These are phyloP conservation scores for Lingula anatina DNA, from an alignment of 2,888 invertebrate genomes.

Conservation along the genomic window DNA sequence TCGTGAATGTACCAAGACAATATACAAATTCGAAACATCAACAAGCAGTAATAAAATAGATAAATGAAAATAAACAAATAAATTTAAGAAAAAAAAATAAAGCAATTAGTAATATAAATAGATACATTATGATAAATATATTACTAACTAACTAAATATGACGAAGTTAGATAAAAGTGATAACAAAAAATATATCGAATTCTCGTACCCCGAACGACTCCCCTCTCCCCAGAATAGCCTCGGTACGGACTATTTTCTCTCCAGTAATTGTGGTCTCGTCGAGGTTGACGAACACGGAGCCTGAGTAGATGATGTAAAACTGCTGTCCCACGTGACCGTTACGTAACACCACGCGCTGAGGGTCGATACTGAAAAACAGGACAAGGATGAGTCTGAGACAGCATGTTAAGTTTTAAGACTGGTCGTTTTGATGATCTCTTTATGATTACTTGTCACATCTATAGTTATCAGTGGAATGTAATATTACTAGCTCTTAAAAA, in stretches of 20 bases:
- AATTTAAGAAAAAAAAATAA: background rate
- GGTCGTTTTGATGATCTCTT: too few species aligned
- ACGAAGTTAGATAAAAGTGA: background rate
- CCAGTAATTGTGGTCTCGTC: constrained; percentile 10
- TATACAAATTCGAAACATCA: too few species aligned
- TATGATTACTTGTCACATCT: too few species aligned
- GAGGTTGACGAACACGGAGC: constrained; percentile 21
- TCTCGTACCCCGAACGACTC: constrained; percentile 20
- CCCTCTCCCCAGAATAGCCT: constrained; percentile 14
- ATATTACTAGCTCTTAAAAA: too few species aligned
- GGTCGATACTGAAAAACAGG: constrained; percentile 11
- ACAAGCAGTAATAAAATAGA: background rate
- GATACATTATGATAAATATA: too few species aligned
- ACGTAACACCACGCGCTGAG: constrained; percentile 15
- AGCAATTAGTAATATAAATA: too few species aligned
- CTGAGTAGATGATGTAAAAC: constrained; percentile 22
- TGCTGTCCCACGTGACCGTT: constrained; percentile 19
- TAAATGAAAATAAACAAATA: background rate
- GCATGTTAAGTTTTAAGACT: too few species aligned
- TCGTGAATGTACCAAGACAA: too few species aligned
- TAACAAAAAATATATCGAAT: background rate
- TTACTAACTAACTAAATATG: too few species aligned
- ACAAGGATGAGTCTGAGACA: too few species aligned
- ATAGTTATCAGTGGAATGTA: too few species aligned
- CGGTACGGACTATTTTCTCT: constrained; percentile 13